These are phyloP conservation scores for Neogobius melanostomus DNA, from an alignment of 2,113 vertebrate species.

Conservation along the genomic window DNA sequence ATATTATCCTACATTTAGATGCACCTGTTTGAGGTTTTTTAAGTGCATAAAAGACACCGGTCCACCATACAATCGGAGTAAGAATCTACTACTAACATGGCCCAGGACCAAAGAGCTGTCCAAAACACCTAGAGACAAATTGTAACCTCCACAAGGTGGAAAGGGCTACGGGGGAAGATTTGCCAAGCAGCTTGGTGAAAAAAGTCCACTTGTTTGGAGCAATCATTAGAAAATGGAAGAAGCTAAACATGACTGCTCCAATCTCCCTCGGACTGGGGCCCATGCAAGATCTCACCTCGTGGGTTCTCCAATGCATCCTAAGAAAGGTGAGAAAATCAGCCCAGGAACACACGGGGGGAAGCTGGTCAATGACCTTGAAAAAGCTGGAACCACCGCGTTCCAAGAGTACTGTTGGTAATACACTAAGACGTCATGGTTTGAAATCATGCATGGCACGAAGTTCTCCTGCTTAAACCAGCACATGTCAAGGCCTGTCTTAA, in stretches of 20 bases:
- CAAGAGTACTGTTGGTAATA: background rate
- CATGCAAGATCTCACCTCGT: conserved; percentile 1
- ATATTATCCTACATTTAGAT: too few species aligned
- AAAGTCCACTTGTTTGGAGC: background rate
- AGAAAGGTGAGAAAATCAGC: background rate
- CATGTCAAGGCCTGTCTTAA: too few species aligned
- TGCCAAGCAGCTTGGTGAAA: background rate
- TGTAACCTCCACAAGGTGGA: background rate
- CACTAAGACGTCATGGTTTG: too few species aligned
- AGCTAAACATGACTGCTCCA: background rate
- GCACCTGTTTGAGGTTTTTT: too few species aligned
- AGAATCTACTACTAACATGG: background rate
- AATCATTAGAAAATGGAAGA: too few species aligned
- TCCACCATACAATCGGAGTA: too few species aligned
- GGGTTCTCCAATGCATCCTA: background rate
- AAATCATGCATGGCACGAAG: background rate
- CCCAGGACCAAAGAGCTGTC: background rate
- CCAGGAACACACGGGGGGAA: background rate
- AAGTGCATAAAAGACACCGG: too few species aligned
- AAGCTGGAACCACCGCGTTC: background rate
- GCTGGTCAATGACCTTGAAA: background rate
- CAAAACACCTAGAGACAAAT: background rate
- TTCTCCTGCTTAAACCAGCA: background rate
- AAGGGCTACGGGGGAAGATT: background rate
- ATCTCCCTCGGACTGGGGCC: background rate